These are phyloP conservation scores for Rhogogaster chlorosoma DNA, from an alignment of 2,888 invertebrate species.

Conservation along the genomic window DNA sequence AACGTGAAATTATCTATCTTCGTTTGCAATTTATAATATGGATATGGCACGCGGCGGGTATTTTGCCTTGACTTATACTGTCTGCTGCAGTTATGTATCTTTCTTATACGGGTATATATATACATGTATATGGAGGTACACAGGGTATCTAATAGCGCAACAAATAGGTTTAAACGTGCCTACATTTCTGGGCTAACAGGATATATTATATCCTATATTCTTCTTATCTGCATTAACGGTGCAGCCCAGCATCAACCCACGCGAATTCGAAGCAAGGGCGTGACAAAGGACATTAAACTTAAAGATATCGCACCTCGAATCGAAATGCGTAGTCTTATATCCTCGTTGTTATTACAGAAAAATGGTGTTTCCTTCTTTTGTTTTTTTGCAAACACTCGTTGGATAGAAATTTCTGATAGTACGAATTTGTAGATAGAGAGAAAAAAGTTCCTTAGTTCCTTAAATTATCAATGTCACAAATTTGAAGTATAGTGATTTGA, in stretches of 20 bases:
- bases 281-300: neutral
- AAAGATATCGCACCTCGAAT: neutral
- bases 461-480: too few relatives aligned
- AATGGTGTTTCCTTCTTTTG: too few relatives aligned
- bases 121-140: neutral
- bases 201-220: constrained; percentile 10
- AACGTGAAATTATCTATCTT: constrained; percentile 22
- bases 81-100: neutral
- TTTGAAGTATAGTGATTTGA: too few relatives aligned
- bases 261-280: neutral
- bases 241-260: neutral
- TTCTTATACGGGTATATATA: neutral
- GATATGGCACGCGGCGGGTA: constrained; percentile 1
- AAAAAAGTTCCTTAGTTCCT: too few relatives aligned
- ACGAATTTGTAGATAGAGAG: too few relatives aligned
- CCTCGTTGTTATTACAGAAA: neutral
- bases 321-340: neutral
- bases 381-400: too few relatives aligned
- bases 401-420: too few relatives aligned
- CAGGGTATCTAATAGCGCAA: neutral
- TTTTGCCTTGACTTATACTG: constrained; percentile 12
- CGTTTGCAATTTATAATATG: constrained; percentile 25
- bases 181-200: constrained; percentile 35
- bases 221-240: constrained; percentile 12
- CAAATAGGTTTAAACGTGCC: neutral